phyloP scores from a whole-genome alignment of 2,888 invertebrate species.

The Crematogaster levior region DNA sequence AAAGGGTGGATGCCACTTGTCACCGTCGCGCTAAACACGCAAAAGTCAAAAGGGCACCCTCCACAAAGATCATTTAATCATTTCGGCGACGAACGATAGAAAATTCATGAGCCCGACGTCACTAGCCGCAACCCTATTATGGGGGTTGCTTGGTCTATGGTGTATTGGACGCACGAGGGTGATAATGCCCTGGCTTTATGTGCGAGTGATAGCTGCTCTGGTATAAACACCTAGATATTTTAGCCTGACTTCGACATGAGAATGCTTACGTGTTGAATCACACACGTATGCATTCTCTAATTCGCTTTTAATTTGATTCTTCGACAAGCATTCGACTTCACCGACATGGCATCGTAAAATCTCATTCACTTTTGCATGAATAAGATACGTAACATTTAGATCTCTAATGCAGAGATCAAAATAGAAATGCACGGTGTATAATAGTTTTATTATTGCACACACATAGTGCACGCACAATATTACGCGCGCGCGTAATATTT shows the following conservation, averaged over 20 bases:
- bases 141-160: slow-evolving; percentile 60
- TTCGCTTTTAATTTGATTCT: slow-evolving; percentile 84
- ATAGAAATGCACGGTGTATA: not conserved
- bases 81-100: slow-evolving; percentile 78
- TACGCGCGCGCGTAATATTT: not conserved
- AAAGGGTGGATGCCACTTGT: slow-evolving; percentile 66
- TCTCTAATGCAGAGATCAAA: not conserved
- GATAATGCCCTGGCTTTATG: slow-evolving; percentile 65
- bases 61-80: slow-evolving; percentile 79
- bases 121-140: slow-evolving; percentile 71
- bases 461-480: too few relatives aligned
- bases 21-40: slow-evolving; percentile 63
- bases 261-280: slow-evolving; percentile 77
- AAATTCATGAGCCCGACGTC: slow-evolving; percentile 80
- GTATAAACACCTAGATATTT: slow-evolving; percentile 67
- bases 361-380: not conserved
- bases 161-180: slow-evolving; percentile 58
- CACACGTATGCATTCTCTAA: slow-evolving; percentile 77
- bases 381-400: not conserved
- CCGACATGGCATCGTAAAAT: not conserved
- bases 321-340: not conserved
- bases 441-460: not conserved
- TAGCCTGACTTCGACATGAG: slow-evolving; percentile 56
- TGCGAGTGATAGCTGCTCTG: slow-evolving; percentile 69
- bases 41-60: slow-evolving; percentile 77